A percentile compares a stretch with the other conserved stretches of the same genome.
phyloP scores from a whole-genome alignment of 2,113 vertebrate genomes.

The Channa argus region DNA sequence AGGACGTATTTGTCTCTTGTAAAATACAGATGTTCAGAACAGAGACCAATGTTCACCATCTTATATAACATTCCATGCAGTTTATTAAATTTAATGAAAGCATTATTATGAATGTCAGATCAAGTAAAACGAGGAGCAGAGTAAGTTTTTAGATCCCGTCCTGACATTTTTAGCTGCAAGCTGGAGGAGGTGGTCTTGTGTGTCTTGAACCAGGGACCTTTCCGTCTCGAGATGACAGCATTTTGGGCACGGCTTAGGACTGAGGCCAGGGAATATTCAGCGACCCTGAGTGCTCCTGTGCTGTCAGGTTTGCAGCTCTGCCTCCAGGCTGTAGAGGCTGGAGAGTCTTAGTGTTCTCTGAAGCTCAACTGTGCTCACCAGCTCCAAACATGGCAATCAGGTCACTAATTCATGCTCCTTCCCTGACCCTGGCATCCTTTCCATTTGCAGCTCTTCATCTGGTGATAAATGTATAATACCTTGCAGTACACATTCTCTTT shows the following conservation, averaged over 20 bases:
- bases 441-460: neutral
- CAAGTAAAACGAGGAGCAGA: neutral
- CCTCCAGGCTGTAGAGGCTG: constrained; percentile 42
- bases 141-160: constrained; percentile 4
- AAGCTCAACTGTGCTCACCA: constrained; percentile 36
- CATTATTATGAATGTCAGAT: neutral
- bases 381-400: constrained; percentile 19
- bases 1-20: too few relatives aligned
- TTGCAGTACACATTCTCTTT: constrained; percentile 6
- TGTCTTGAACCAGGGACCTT: constrained; percentile 33
- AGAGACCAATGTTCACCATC: too few relatives aligned
- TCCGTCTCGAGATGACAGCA: constrained; percentile 38
- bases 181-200: neutral
- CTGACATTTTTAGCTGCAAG: constrained; percentile 12
- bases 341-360: constrained; percentile 54
- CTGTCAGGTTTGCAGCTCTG: constrained; percentile 54
- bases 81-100: too few relatives aligned
- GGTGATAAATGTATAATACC: constrained; percentile 40
- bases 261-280: constrained; percentile 33
- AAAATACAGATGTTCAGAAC: too few relatives aligned
- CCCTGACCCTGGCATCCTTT: neutral
- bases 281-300: constrained; percentile 45
- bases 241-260: constrained; percentile 50
- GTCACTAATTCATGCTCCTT: constrained; percentile 47
- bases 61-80: too few relatives aligned